phyloP scores from a whole-genome alignment of 2,797 vertebrate genomes.

The Pterois miles region DNA sequence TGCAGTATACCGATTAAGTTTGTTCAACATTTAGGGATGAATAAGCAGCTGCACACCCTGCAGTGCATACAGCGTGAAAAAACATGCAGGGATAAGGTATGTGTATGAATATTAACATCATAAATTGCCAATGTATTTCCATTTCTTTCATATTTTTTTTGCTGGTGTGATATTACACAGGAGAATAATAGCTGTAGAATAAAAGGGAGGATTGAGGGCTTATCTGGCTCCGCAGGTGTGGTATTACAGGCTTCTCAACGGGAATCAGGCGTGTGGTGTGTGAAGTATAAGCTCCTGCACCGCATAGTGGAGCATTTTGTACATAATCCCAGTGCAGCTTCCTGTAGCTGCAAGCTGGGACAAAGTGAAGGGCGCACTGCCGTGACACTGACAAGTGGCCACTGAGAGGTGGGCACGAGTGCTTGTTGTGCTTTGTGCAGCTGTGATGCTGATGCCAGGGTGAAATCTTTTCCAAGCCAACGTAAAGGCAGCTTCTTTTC shows the following conservation, averaged over 20 bases:
- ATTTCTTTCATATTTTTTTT: conserved; percentile 45
- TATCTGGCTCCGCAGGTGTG: conserved; percentile 71
- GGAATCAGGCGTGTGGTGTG: conserved; percentile 63
- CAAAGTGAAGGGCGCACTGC: conserved; percentile 65
- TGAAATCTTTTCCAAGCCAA: conserved; percentile 15
- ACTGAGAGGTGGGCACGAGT: conserved; percentile 38
- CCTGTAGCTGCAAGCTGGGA: conserved; percentile 62
- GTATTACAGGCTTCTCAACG: conserved; percentile 67
- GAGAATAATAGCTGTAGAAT: conserved; percentile 58
- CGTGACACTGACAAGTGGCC: conserved; percentile 58
- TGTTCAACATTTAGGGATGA: conserved; percentile 31
- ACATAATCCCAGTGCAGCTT: conserved; percentile 68
- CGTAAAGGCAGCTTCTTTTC: not conserved
- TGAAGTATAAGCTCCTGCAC: conserved; percentile 67
- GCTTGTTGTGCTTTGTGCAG: conserved; percentile 34
- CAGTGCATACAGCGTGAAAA: conserved; percentile 19
- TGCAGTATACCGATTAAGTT: conserved; percentile 26
- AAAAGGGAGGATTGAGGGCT: conserved; percentile 65
- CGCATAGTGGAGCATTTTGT: conserved; percentile 36
- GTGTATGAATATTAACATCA: conserved; percentile 42
- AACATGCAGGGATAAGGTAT: conserved; percentile 16
- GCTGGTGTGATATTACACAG: conserved; percentile 47
- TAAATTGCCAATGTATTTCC: conserved; percentile 38
- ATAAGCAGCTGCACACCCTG: conserved; percentile 5
- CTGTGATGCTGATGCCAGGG: conserved; percentile 8